A percentile compares a stretch with the other conserved stretches of the same genome.
phyloP scores from a whole-genome alignment of 2,113 vertebrate species.

The Mandrillus leucophaeus region DNA sequence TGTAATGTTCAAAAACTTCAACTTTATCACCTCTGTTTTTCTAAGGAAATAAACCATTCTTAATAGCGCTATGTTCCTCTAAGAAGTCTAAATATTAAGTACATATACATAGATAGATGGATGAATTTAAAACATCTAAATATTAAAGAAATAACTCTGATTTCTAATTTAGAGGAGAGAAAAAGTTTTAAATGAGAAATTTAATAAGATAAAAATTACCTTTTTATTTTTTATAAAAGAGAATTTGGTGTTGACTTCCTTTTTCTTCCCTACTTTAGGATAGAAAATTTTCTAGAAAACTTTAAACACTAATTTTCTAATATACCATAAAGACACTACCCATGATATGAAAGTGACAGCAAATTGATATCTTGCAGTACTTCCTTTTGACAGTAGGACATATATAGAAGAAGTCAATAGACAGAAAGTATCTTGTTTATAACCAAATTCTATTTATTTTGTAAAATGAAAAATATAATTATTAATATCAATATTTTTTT shows the following conservation, averaged over 20 bases:
- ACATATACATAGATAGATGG: neutral
- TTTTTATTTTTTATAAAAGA: neutral
- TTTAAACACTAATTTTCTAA: neutral
- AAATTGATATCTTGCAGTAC: neutral
- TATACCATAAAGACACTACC: neutral
- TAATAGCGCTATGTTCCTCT: neutral
- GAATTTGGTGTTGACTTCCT: neutral
- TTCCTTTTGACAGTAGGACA: neutral
- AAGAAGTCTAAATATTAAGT: neutral
- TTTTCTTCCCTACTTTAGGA: neutral
- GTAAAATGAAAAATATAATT: slow-evolving; percentile 7
- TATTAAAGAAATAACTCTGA: neutral
- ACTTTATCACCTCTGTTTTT: neutral
- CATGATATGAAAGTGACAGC: neutral
- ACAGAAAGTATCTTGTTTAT: neutral
- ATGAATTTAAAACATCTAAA: neutral
- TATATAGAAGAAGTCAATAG: neutral
- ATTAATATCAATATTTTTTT: neutral
- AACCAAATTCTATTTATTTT: neutral
- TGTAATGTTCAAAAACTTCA: neutral
- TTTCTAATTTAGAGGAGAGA: neutral
- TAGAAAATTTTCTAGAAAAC: neutral
- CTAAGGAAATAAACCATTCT: neutral
- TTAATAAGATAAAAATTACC: neutral
- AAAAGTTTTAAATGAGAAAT: neutral